Evolutionary conservation across 1,140 invertebrate species (phyloP).

Genomic region (Pseudobourletiella spinata): DNA sequence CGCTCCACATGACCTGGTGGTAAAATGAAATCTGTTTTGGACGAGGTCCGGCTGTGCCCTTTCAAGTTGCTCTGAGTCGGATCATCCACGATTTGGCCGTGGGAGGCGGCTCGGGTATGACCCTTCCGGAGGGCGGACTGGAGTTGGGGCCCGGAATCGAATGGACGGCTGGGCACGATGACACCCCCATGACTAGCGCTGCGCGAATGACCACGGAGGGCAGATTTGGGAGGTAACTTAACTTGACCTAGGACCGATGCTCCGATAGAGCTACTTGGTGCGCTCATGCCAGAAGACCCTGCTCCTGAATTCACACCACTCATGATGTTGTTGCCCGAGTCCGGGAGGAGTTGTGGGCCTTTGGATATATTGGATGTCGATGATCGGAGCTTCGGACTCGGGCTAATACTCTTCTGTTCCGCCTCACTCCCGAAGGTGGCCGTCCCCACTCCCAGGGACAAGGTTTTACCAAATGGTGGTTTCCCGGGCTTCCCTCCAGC

Average conservation of each 20-base stretch:
- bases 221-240: slow-evolving; percentile 15
- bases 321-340: not conserved
- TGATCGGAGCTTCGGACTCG: not conserved
- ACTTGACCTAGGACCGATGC: not conserved
- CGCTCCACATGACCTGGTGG: slow-evolving; percentile 46
- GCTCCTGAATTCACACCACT: not conserved
- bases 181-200: slow-evolving; percentile 63
- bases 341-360: not conserved
- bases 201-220: slow-evolving; percentile 52
- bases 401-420: slow-evolving; percentile 4
- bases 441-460: slow-evolving; percentile 16
- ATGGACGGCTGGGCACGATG: slow-evolving; percentile 28
- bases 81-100: slow-evolving; percentile 65
- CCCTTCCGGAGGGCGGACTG: slow-evolving; percentile 46
- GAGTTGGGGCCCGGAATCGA: not conserved
- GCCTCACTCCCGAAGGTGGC: slow-evolving; percentile 13
- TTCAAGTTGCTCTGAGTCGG: slow-evolving; percentile 40
- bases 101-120: slow-evolving; percentile 74
- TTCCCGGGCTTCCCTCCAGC: not conserved
- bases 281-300: not conserved
- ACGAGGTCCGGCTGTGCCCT: slow-evolving; percentile 64
- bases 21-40: slow-evolving; percentile 72
- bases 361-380: not conserved
- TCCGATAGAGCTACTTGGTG: not conserved
- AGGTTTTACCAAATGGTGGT: slow-evolving; percentile 17